Evolutionary conservation across 2,113 vertebrate species (phyloP).

Genomic region (Megalops atlanticus): DNA sequence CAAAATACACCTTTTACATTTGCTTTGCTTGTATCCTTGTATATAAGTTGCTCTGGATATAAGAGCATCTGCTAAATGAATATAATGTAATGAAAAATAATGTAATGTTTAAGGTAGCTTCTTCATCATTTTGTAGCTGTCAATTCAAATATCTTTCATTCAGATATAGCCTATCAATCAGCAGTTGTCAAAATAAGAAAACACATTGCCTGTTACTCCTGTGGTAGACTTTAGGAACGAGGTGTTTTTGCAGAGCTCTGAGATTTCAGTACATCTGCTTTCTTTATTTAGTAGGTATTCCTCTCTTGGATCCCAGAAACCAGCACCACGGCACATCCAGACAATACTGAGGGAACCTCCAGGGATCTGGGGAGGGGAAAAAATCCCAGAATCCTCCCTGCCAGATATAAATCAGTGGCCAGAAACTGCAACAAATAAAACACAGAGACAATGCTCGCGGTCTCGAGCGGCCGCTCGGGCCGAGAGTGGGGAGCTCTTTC

Average conservation of each 20-base stretch:
- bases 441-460: constrained; percentile 8
- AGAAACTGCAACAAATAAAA: constrained; percentile 16
- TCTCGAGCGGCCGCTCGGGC: neutral
- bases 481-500: neutral
- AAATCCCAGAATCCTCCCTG: constrained; percentile 35
- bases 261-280: constrained; percentile 73
- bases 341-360: constrained; percentile 32
- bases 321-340: constrained; percentile 21
- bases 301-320: neutral
- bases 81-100: no score
- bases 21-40: neutral
- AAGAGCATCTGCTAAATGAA: no score
- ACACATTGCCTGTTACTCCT: neutral
- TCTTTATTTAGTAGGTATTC: constrained; percentile 63
- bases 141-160: neutral
- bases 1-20: neutral
- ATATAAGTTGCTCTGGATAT: no score
- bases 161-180: neutral
- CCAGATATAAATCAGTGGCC: constrained; percentile 43
- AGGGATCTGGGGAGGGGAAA: constrained; percentile 33
- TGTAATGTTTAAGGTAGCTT: neutral
- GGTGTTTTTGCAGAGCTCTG: constrained; percentile 56
- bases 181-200: neutral
- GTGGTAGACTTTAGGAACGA: constrained; percentile 33
- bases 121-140: neutral